Evolutionary conservation across 2,888 invertebrate species (phyloP).

Genomic region (Lottia scabra): DNA sequence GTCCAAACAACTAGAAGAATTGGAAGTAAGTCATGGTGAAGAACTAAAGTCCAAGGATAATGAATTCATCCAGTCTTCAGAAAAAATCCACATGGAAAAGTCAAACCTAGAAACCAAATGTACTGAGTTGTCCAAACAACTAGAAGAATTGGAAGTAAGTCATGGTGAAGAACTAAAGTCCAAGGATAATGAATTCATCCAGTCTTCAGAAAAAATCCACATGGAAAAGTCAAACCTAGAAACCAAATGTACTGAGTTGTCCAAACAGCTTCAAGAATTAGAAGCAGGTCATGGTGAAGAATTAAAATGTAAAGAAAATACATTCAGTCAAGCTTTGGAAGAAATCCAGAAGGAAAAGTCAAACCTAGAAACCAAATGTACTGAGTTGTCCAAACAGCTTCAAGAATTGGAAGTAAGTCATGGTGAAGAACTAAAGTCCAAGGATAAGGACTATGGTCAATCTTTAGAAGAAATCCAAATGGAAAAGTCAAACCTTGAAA

Average conservation of each 20-base stretch:
- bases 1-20: constrained; percentile 31
- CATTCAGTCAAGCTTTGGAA: too few species aligned
- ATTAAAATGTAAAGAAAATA: constrained; percentile 16
- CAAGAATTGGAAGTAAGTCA: constrained; percentile 30
- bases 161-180: constrained; percentile 15
- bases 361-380: constrained; percentile 28
- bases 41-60: constrained; percentile 26
- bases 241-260: constrained; percentile 19
- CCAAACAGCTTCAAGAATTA: constrained; percentile 34
- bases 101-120: constrained; percentile 18
- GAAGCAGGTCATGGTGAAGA: constrained; percentile 21
- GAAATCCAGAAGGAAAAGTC: constrained; percentile 7
- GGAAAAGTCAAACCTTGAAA: constrained; percentile 26
- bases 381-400: constrained; percentile 33
- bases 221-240: constrained; percentile 28
- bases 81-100: constrained; percentile 40
- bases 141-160: constrained; percentile 36
- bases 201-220: constrained; percentile 41
- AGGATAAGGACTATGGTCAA: too few species aligned
- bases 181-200: constrained; percentile 34
- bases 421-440: too few species aligned
- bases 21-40: constrained; percentile 24
- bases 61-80: constrained; percentile 39
- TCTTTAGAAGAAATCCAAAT: too few species aligned
- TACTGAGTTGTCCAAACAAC: constrained; percentile 24